phyloP scores from a whole-genome alignment of 2,888 invertebrate genomes.

The Pachymerium ferrugineum region DNA sequence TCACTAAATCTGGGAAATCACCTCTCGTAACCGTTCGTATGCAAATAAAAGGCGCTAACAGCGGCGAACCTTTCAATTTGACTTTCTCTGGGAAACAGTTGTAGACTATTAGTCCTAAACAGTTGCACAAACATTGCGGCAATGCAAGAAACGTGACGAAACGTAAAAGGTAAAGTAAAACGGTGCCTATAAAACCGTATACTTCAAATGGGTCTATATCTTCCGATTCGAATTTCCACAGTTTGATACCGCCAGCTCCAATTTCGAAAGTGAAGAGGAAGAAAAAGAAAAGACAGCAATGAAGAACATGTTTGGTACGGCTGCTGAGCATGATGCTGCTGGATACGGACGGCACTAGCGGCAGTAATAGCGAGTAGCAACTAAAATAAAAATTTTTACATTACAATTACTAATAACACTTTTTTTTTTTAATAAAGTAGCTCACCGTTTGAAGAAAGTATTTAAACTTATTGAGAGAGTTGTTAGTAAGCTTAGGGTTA shows the following conservation, averaged over 20 bases:
- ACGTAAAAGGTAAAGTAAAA: constrained; percentile 69
- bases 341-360: not conserved
- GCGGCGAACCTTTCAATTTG: constrained; percentile 77
- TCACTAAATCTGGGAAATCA: constrained; percentile 85
- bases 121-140: constrained; percentile 80
- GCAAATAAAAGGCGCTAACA: constrained; percentile 88
- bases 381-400: constrained; percentile 31
- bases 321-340: constrained; percentile 47
- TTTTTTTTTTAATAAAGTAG: too few relatives aligned
- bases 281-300: constrained; percentile 66
- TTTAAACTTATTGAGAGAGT: too few relatives aligned
- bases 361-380: not conserved
- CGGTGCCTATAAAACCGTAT: constrained; percentile 70
- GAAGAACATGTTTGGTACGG: constrained; percentile 70
- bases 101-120: constrained; percentile 77
- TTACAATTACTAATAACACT: constrained; percentile 30
- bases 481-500: too few relatives aligned
- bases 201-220: constrained; percentile 68
- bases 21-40: constrained; percentile 91
- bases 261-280: constrained; percentile 71
- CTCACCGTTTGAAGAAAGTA: too few relatives aligned
- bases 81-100: constrained; percentile 94
- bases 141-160: constrained; percentile 76
- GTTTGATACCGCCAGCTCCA: constrained; percentile 54
- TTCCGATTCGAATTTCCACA: constrained; percentile 43